Percentiles rank a stretch among this genome's conserved stretches.
These are phyloP conservation scores for Coreius guichenoti DNA, from an alignment of 2,797 vertebrate genomes.

Conservation along the genomic window DNA sequence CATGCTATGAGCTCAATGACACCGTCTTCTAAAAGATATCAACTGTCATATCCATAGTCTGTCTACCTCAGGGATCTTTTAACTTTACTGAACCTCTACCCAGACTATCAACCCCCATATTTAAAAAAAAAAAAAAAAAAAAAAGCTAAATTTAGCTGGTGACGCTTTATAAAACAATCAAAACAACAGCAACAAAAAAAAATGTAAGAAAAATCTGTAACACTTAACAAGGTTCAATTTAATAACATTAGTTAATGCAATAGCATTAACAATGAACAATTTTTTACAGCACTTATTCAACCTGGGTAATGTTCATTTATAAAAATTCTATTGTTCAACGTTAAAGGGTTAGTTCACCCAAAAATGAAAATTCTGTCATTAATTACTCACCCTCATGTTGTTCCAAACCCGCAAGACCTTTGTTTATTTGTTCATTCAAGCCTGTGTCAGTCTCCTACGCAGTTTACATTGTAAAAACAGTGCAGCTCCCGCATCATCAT, in stretches of 20 bases:
- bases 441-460: no score
- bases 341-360: no score
- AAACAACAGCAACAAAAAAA: not conserved
- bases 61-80: not conserved
- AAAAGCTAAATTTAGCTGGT: not conserved
- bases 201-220: not conserved
- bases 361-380: no score
- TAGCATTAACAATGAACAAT: not conserved
- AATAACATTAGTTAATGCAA: not conserved
- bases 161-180: not conserved
- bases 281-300: not conserved
- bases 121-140: not conserved
- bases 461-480: no score
- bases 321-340: not conserved
- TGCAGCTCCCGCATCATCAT: no score
- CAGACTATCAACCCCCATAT: not conserved
- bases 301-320: not conserved
- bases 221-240: not conserved
- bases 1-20: constrained; percentile 31
- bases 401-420: no score
- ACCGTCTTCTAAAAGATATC: constrained; percentile 19
- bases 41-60: not conserved
- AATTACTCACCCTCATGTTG: no score
- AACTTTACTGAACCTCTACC: not conserved
- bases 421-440: no score